Conservation (phyloP, 2,888 invertebrate species). For the Dastarcus helophoroides region DNA sequence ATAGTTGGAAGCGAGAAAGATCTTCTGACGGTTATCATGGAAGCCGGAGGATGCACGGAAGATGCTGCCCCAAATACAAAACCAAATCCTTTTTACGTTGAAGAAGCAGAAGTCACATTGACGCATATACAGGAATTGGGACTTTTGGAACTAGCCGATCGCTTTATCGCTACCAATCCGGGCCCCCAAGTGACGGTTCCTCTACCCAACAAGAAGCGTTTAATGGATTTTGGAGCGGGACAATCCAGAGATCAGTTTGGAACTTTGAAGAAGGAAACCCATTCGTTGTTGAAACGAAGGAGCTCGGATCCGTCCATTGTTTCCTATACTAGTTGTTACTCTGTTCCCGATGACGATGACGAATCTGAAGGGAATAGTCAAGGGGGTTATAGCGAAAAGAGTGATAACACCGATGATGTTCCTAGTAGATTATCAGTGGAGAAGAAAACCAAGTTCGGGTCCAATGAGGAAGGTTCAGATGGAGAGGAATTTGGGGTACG, state of each 20-base stretch:
- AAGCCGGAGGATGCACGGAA: constrained; percentile 65
- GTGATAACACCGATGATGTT: constrained; percentile 58
- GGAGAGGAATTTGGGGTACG: constrained; percentile 53
- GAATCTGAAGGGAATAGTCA: constrained; percentile 62
- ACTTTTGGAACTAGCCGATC: constrained; percentile 55
- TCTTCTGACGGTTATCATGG: constrained; percentile 59
- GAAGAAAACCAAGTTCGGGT: constrained; percentile 41
- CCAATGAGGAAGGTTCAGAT: constrained; percentile 65
- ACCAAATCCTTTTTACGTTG: constrained; percentile 76
- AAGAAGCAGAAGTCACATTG: constrained; percentile 80
- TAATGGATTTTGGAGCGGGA: no score
- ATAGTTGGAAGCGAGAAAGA: constrained; percentile 60
- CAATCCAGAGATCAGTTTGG: no score
- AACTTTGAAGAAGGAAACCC: constrained; percentile 40
- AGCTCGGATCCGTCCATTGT: constrained; percentile 41
- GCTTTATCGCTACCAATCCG: constrained; percentile 56
- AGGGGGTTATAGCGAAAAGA: constrained; percentile 49
- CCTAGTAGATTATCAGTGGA: constrained; percentile 53
- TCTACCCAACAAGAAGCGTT: constrained; percentile 22
- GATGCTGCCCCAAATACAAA: constrained; percentile 50
- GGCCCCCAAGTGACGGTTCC: constrained; percentile 45
- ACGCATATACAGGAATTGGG: constrained; percentile 67
- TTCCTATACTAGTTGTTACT: constrained; percentile 35
- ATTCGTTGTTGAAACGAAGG: constrained; percentile 48
- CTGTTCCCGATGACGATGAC: constrained; percentile 38